Percentiles rank a stretch among this genome's conserved stretches.
phyloP scores from a whole-genome alignment of 1,140 invertebrate species.

The Acromyrmex heyeri region DNA sequence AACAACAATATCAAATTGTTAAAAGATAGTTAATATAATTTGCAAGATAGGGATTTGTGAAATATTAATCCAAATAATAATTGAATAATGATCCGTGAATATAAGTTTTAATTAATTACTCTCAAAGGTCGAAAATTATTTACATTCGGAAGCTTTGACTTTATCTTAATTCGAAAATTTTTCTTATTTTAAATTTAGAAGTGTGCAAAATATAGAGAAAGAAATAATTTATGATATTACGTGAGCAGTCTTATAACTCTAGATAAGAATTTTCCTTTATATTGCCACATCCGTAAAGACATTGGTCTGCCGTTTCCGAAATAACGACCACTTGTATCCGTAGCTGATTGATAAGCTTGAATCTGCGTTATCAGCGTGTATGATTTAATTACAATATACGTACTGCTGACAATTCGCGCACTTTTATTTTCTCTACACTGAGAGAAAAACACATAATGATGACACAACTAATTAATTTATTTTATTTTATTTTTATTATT shows the following conservation, averaged over 20 bases:
- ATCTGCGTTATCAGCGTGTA: background rate
- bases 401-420: background rate
- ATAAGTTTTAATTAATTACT: no score
- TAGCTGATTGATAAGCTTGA: background rate
- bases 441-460: no score
- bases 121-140: no score
- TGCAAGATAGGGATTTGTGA: no score
- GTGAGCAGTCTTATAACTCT: background rate
- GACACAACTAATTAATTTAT: no score
- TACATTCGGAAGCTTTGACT: background rate
- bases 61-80: no score
- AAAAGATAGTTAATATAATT: no score
- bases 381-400: background rate
- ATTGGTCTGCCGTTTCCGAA: background rate
- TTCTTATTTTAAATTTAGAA: background rate
- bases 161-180: background rate
- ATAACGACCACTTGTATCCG: constrained; percentile 18
- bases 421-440: background rate
- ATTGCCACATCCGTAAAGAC: constrained; percentile 21
- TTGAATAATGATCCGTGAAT: no score
- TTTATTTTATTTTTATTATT: no score
- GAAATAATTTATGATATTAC: background rate
- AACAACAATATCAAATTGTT: no score
- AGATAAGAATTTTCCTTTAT: constrained; percentile 35
- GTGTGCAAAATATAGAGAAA: background rate